These are phyloP conservation scores for Lichenostomus cassidix DNA, from an alignment of 2,113 vertebrate genomes.

Conservation along the genomic window DNA sequence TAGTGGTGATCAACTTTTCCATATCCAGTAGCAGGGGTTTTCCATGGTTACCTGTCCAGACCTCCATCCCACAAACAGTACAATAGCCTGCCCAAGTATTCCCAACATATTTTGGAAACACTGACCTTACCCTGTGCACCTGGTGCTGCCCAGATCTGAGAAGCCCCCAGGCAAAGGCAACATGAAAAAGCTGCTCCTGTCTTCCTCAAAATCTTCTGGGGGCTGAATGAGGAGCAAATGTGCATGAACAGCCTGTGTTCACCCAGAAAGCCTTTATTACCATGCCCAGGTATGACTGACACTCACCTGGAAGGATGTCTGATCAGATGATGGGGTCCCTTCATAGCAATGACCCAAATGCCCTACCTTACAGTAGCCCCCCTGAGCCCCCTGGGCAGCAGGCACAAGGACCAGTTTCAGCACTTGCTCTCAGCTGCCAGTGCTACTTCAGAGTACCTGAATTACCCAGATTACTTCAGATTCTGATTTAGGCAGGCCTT, in stretches of 20 bases:
- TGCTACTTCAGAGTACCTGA: not conserved
- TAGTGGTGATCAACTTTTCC: not conserved
- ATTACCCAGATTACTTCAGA: not conserved
- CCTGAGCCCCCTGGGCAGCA: accelerated
- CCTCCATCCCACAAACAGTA: not conserved
- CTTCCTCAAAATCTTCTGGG: not conserved
- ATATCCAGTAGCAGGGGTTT: not conserved
- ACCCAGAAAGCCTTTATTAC: not conserved
- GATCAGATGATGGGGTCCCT: not conserved
- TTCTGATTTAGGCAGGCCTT: not conserved
- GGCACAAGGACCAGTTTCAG: not conserved
- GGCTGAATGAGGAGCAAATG: not conserved
- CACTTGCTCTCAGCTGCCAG: not conserved
- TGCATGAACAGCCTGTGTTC: not conserved
- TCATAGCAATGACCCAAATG: not conserved
- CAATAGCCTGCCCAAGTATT: not conserved
- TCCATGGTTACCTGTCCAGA: not conserved
- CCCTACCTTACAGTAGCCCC: not conserved
- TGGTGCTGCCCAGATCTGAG: not conserved
- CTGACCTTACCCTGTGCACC: not conserved
- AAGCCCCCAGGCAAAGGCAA: not conserved
- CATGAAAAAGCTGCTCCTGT: not conserved
- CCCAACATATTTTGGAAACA: not conserved
- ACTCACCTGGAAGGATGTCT: not conserved
- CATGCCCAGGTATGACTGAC: not conserved